Evolutionary conservation across 2,797 vertebrate genomes (phyloP), one percentile per base, ranked within the genome.

Genomic region (Onychomys arenicola): DNA sequence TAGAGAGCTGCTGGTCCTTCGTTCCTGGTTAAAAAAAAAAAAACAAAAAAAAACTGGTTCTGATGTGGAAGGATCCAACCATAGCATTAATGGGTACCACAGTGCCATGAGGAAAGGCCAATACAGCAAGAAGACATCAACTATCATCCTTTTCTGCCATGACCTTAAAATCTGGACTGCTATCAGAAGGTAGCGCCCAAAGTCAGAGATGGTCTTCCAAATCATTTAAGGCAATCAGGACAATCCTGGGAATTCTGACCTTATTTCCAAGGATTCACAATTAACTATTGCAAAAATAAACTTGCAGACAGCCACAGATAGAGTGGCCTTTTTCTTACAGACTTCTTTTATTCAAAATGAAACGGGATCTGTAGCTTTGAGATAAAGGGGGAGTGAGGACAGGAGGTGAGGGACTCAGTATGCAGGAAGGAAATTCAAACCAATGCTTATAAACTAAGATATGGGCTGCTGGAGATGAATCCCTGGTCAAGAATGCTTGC

Each of bases 201-300:
- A 86, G 10, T 55, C 21, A 49, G 46, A 52, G 23, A 37, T 46
- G 65, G 46, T 55, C 46, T 71, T 71, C 14, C 84, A 37, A 71
- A 71, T 55, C 34, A 19, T 11, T 87, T 87, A 55, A 71, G 21
- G 84, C 49, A 71, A 37, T 57, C 84, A 71, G 34, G 1, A 71
- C n/a, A 87, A 25, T n/a, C 13, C n/a, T 69, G 84, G 71, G 57
- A 73, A 7, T 19, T 80, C 52, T 90, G 43, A 49, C 83, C 23
- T 91, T 61, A 85, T 52, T 93, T 87, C 81, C 78, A 94, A 76
- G 17, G 9, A 80, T 76, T 83, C 94, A 67, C 88, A 84, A 3
- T 46, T 49, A 96, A 92, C 14, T 19, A 5, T 75, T 83, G 90
- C 55, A 32, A 90, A 95, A 63, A 88, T 85, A 73, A 94, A 84